Evolutionary conservation across 2,888 invertebrate species (phyloP), one percentile per base, ranked within the genome.

Genomic region (Deilephila porcellus): DNA sequence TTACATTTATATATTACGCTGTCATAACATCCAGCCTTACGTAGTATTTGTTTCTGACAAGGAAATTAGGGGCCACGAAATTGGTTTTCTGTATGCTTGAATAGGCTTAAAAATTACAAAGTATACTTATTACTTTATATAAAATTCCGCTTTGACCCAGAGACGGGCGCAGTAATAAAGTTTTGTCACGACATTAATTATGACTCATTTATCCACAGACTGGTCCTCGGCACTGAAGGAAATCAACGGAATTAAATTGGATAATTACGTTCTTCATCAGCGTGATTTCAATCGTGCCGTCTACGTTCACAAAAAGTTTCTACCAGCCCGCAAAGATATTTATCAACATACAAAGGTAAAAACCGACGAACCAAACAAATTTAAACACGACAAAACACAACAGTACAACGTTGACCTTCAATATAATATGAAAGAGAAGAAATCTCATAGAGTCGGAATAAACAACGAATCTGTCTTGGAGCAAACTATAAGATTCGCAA

Each of bases 401-500:
- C 89, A 90, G 77, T 86, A 80, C 34, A 81, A 85, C 74, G 32
- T 32, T 71, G 74, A 78, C 70, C 80, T 86, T 6, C 79, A 78
- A 72, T 45, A 76, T 70, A 77, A 74, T 60, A 79, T 78, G 52
- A 80, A 81, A 76, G 79, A 81, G 29, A 81, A 76, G 59, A 79
- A 75, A 67, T 79, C 74, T 56, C 56, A 80, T 53, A 81, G 85
- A 76, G 76, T 77, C 11, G 74, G 76, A 32, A 74, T 74, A 14
- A 77, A 79, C 71, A 85, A 86, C 74, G 86, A 89, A 74, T 79
- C 87, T 8, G 78, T 93, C n/a, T 56, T 91, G 52, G 89, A 89
- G 53, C 90, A 93, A 70, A 92, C 93, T 2, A 88, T 93, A 62
- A 81, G 82, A 76, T 92, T 93, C 76, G 91, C 92, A 19, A 91